Evolutionary conservation across 1,140 invertebrate genomes (phyloP), one percentile per base, ranked within the genome.

Genomic region (Ceratina japonica): DNA sequence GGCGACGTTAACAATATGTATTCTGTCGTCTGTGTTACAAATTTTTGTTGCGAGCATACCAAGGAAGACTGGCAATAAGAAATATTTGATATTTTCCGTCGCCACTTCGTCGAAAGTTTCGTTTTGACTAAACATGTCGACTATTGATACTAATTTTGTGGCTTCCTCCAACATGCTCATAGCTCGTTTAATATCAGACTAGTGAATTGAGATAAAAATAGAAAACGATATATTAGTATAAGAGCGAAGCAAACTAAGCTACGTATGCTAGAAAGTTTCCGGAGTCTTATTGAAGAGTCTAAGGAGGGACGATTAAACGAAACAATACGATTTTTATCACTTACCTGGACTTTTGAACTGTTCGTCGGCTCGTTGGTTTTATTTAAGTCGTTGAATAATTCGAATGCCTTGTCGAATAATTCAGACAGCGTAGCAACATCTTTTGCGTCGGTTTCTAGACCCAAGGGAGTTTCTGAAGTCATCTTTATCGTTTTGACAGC

Each of bases 91-190:
- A 87, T 97, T 95, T 81, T 95, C 95, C 16, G 97, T 97, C 0
- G 97, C 91, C 15, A 99, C 89, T 93, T 99, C 98, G 69, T 98
- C 97, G 59, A 97, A 93, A 31, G 92, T 93, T 94, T 99, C 98
- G 93, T 99, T 99, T 49, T 91, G 90, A 90, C 97, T 98, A 87
- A 98, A 99, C 90, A 99, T 94, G 62, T 94, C 95, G 0, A 96
- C 93, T 56, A 95, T 79, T 8, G 96, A 97, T 0, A 98, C 97
- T 66, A 97, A 90, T 81, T 93, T 94, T 20, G 97, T 98, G 2
- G 95, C 93, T 86, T 96, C 93, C 93, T 98, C 97, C 75, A 98
- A 95, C 52, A 95, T 93, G 24, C 92, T 91, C 91, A 97, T 97
- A 10, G 94, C 93, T 82, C 93, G 94, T 89, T 94, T 96, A 0